A percentile compares a stretch with the other conserved stretches of the same genome.
Evolutionary conservation across 2,888 invertebrate species (phyloP).

Genomic region (Ochlodes sylvanus): DNA sequence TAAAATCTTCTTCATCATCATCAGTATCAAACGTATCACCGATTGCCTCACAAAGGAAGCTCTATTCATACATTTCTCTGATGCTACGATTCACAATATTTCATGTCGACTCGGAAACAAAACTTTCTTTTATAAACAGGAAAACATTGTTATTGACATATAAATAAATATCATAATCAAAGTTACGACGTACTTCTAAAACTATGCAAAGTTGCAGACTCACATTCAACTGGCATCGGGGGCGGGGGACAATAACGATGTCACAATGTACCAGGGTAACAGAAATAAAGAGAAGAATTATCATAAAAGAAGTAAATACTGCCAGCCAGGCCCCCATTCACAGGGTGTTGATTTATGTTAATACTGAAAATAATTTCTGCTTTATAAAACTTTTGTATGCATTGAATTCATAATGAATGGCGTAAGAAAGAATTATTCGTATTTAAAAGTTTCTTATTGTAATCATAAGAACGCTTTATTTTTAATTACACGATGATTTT

Average conservation of each 20-base stretch:
- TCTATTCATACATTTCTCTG: no score
- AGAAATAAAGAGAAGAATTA: slow-evolving; percentile 1
- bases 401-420: slow-evolving; percentile 11
- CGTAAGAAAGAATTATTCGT: slow-evolving; percentile 4
- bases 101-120: no score
- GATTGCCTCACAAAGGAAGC: no score
- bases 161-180: no score
- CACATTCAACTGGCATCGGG: neutral
- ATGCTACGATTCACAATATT: no score
- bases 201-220: no score
- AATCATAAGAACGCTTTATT: neutral
- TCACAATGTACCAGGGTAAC: neutral
- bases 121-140: no score
- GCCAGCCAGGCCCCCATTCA: slow-evolving; percentile 1
- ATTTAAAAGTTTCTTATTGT: slow-evolving; percentile 3
- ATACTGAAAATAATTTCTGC: slow-evolving; percentile 10
- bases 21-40: no score
- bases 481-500: no score
- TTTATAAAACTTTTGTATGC: slow-evolving; percentile 8
- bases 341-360: slow-evolving; percentile 9
- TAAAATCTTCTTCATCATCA: no score
- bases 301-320: neutral
- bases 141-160: no score
- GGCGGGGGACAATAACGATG: neutral
- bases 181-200: no score